Conservation (phyloP, 2,113 vertebrate species). For the Lutjanus erythropterus region DNA sequence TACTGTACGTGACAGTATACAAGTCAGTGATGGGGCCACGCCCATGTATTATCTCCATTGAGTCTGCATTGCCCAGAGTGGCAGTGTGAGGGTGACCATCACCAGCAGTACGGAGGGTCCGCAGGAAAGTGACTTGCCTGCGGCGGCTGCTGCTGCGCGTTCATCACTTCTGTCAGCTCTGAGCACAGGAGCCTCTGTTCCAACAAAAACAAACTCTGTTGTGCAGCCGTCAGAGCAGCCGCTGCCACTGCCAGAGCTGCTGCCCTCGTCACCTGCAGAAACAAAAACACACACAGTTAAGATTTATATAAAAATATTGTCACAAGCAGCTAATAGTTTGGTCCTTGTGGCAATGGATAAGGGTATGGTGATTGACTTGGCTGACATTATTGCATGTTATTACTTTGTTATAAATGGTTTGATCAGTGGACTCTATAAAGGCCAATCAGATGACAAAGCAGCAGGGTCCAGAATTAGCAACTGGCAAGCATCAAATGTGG, state of each 20-base stretch:
- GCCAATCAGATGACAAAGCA: too few species aligned
- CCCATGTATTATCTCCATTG: slow-evolving; percentile 93
- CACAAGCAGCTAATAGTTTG: background rate
- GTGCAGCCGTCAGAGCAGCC: slow-evolving; percentile 94
- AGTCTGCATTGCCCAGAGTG: slow-evolving; percentile 86
- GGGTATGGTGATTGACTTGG: too few species aligned
- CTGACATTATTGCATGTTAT: too few species aligned
- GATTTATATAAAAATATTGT: slow-evolving; percentile 40
- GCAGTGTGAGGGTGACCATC: slow-evolving; percentile 64
- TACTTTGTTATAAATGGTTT: too few species aligned
- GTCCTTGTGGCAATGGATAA: background rate
- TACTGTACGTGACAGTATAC: slow-evolving; percentile 78
- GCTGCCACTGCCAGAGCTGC: slow-evolving; percentile 93
- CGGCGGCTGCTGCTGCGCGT: slow-evolving; percentile 84
- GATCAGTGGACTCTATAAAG: too few species aligned
- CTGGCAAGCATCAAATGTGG: too few species aligned
- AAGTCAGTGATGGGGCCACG: slow-evolving; percentile 66
- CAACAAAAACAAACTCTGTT: slow-evolving; percentile 91
- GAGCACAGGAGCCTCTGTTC: slow-evolving; percentile 90
- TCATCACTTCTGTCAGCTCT: slow-evolving; percentile 89
- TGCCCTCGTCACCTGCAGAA: slow-evolving; percentile 92
- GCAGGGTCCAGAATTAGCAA: too few species aligned
- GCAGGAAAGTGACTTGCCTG: slow-evolving; percentile 64
- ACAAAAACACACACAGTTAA: slow-evolving; percentile 32
- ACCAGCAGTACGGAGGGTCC: slow-evolving; percentile 71